Evolutionary conservation across 2,888 invertebrate species (phyloP).

Genomic region (Gastrophysa polygoni): DNA sequence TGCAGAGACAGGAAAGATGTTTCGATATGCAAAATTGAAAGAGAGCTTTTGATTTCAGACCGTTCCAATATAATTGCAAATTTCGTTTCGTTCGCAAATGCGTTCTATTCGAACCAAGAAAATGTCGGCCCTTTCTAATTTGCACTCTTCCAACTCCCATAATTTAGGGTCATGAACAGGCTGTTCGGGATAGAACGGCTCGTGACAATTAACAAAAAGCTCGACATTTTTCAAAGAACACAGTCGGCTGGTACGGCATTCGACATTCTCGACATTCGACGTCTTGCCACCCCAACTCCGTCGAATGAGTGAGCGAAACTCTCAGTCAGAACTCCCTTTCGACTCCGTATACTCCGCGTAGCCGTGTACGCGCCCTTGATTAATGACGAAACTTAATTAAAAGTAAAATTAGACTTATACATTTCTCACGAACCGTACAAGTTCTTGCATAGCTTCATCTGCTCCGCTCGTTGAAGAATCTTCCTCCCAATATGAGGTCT

Average conservation of each 20-base stretch:
- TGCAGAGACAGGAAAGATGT: too few relatives aligned
- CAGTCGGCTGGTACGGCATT: constrained; percentile 41
- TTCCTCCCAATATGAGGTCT: too few relatives aligned
- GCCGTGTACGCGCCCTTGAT: constrained; percentile 54
- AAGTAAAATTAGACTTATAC: constrained; percentile 58
- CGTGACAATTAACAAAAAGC: constrained; percentile 42
- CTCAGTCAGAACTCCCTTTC: constrained; percentile 27
- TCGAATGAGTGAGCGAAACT: constrained; percentile 32
- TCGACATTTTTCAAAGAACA: constrained; percentile 41
- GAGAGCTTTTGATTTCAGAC: too few relatives aligned
- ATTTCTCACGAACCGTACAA: constrained; percentile 47
- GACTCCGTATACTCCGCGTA: constrained; percentile 13
- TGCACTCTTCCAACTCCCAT: background rate
- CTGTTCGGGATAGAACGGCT: constrained; percentile 30
- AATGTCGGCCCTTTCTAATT: too few relatives aligned
- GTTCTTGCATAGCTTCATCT: constrained; percentile 7
- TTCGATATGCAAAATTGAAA: too few relatives aligned
- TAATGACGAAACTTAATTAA: constrained; percentile 63
- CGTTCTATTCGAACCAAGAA: too few relatives aligned
- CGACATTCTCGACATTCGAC: constrained; percentile 24
- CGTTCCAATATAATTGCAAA: too few relatives aligned
- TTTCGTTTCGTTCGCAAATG: too few relatives aligned
- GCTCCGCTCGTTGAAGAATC: background rate
- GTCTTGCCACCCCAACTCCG: constrained; percentile 24
- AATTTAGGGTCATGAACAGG: background rate